Base-by-base conservation (phyloP, 2,113 vertebrate species). In the Trogon surrucura region DNA sequence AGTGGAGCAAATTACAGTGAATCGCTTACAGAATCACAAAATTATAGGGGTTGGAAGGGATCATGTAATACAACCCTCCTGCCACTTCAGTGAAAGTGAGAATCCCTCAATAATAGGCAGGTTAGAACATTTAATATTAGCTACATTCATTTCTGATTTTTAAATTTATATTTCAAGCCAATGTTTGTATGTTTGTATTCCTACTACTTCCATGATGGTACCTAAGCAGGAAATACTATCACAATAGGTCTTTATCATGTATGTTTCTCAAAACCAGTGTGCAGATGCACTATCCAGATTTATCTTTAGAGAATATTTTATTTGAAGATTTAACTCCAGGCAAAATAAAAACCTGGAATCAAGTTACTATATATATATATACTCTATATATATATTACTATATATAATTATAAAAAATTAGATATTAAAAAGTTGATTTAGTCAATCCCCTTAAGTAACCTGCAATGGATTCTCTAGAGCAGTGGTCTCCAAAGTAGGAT, bases 81-180 rank as follows among this genome's bases (percentile, higher is more conserved):
- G n/a, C n/a, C n/a, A n/a, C 65, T 53, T 53, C 51, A 53, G 51
- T 53, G 51, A 53, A 53, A 53, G 23, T 53, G 26, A 53, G 51
- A 53, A 53, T 53, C 23, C 51, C 51, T 53, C 51, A 53, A 53
- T 23, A 26, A 53, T 53, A 53, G 51, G 51, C 22, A 53, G 25
- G 25, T 53, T 53, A 53, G 25, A 26, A 53, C 26, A 53, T 26
- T 53, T 53, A 53, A n/a, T n/a, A n/a, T n/a, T n/a, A n/a, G n/a
- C n/a, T n/a, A n/a, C n/a, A n/a, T 95, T 61, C 44, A 71, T 86
- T 97, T 96, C 82, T 85, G 82, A 95, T 94, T 91, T 92, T 95
- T 73, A 79, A 96, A 94, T 80, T 67, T 84, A 23, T 66, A 81
- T 95, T 96, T 93, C 80, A 95, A 84, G 36, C 9, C 44, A 89